Evolutionary conservation across 1,140 invertebrate species (phyloP).

Genomic region (Fragariocoptes setiger): DNA sequence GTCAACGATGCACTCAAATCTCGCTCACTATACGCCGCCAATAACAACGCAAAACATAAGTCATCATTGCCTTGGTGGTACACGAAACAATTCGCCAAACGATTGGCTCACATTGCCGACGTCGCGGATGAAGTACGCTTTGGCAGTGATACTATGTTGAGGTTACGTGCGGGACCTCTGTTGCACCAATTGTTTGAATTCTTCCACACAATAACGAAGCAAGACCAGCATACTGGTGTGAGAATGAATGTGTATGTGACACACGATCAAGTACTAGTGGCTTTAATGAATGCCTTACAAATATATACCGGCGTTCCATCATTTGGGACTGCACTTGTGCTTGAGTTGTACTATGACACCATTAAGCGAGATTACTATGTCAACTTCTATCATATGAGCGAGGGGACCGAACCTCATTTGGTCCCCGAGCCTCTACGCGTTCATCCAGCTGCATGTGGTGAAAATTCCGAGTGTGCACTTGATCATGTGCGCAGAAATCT

Average conservation of each 20-base stretch:
- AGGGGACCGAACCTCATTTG: not conserved
- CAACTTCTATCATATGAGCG: not conserved
- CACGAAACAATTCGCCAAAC: not conserved
- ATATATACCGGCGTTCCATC: not conserved
- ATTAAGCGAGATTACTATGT: not conserved
- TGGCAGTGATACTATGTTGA: not conserved
- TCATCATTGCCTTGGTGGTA: not conserved
- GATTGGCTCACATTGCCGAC: not conserved
- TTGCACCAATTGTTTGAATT: constrained; percentile 3
- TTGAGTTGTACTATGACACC: constrained; percentile 2
- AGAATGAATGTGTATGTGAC: constrained; percentile 2
- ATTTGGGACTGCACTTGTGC: not conserved
- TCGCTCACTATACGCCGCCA: not conserved
- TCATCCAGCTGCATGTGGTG: not conserved
- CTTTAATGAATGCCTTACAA: constrained; percentile 1
- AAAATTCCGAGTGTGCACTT: not conserved
- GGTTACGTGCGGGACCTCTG: constrained; percentile 2
- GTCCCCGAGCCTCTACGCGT: not conserved
- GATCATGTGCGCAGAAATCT: not conserved
- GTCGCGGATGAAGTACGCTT: not conserved
- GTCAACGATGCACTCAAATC: not conserved
- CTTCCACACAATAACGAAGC: not conserved
- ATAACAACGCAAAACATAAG: not conserved
- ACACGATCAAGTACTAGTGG: not conserved
- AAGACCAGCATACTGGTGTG: not conserved